A percentile compares a stretch with the other conserved stretches of the same genome.
These are phyloP conservation scores for Orbicella faveolata DNA, from an alignment of 64 coral and sea anemone species.

Conservation along the genomic window DNA sequence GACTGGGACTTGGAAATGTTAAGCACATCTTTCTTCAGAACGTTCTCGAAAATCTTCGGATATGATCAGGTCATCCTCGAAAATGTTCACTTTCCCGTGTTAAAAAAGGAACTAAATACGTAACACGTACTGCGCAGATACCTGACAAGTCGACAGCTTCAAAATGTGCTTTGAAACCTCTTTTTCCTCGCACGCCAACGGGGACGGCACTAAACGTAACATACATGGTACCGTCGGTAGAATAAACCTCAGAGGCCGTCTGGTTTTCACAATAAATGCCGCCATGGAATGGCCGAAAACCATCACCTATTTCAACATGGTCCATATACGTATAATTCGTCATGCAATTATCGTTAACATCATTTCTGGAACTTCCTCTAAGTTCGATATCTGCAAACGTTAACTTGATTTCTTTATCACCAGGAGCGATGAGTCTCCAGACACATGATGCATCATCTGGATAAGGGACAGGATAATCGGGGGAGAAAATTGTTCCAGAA, in stretches of 20 bases:
- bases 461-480: background rate
- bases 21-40: no score
- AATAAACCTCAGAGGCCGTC: background rate
- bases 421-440: background rate
- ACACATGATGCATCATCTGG: background rate
- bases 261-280: background rate
- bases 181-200: background rate
- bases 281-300: background rate
- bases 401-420: background rate
- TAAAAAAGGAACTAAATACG: background rate
- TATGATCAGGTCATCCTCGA: no score
- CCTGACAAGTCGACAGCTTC: background rate
- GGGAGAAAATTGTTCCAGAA: background rate
- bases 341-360: no score
- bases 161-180: constrained; percentile 10
- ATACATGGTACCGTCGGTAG: background rate
- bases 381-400: background rate
- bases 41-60: no score
- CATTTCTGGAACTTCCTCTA: no score
- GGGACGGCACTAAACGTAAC: background rate
- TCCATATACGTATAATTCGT: background rate
- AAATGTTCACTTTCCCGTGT: background rate
- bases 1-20: no score
- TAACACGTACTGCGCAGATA: background rate
- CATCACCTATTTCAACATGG: constrained; percentile 46